Evolutionary conservation across 1,140 invertebrate genomes (phyloP), one percentile per base, ranked within the genome.

Genomic region (Lethocerus indicus): DNA sequence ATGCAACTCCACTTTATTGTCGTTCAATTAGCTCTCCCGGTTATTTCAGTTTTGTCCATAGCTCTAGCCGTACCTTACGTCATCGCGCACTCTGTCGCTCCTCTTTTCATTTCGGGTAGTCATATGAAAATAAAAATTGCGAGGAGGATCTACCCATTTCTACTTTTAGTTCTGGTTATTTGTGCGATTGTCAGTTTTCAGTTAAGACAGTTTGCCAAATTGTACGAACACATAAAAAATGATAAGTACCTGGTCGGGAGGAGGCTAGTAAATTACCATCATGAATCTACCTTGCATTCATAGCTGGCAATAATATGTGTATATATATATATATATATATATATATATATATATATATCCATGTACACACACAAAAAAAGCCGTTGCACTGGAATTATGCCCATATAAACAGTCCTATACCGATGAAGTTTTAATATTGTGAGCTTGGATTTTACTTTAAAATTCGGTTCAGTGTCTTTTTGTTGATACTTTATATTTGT

Each of bases 151-250:
- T 98, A 98, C 71, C 93, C 94, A 18, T 81, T 85, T 53, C 68
- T 94, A 24, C 64, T 97, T 37, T 64, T 87, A 21, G 66, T 84
- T 0, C 25, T 50, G 4, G 25, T 51, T 2, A 47, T 59, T n/a
- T 40, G 51, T 12, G 49, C 45, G 29, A 49, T 61, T 45, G 49
- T 54, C 32, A 44, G 44, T 5, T 76, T 87, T 61, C 86, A 91
- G 69, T 79, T 93, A 28, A 76, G 82, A 48, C 93, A 98, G 62
- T 92, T 98, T 64, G 80, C 77, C 58, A 84, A 89, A 59, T 71
- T 98, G 0, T 97, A 97, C 62, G 88, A 98, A 63, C 93, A 96
- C 66, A 98, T 98, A 61, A 95, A 95, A 67, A 97, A 98, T 70
- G 94, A 98, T 63, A 98, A 98, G 70, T 98, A 96, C 69, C 73